These are phyloP conservation scores for Cetoscarus ocellatus DNA, from an alignment of 2,797 vertebrate genomes.

Conservation along the genomic window DNA sequence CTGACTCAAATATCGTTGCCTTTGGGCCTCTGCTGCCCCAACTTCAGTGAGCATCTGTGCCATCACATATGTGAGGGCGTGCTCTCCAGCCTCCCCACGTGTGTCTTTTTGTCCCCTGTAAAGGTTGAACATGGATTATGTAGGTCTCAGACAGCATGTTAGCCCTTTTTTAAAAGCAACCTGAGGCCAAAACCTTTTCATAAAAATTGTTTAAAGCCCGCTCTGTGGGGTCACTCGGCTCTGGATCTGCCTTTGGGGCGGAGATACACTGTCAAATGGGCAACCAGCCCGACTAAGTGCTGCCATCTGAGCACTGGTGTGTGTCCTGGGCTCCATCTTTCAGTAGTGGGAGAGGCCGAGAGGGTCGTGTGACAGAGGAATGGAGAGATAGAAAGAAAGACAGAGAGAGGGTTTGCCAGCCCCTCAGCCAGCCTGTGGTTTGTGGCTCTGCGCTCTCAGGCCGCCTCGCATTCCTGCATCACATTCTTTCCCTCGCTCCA, in stretches of 20 bases:
- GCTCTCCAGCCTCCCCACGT: constrained; percentile 28
- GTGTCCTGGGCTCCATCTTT: constrained; percentile 72
- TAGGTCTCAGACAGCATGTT: constrained; percentile 61
- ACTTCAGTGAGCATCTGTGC: constrained; percentile 29
- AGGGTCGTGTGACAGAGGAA: constrained; percentile 48
- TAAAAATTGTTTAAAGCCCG: constrained; percentile 65
- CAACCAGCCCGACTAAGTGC: constrained; percentile 69
- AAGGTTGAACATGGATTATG: constrained; percentile 71
- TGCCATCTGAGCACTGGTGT: constrained; percentile 73
- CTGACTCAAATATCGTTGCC: constrained; percentile 5
- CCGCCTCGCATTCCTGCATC: constrained; percentile 62
- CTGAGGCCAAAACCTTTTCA: constrained; percentile 62
- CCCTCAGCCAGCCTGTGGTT: constrained; percentile 69
- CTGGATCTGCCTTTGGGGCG: constrained; percentile 69
- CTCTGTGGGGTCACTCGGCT: constrained; percentile 51
- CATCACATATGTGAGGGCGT: constrained; percentile 23
- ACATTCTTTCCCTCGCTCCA: constrained; percentile 68
- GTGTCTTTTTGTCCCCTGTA: constrained; percentile 52
- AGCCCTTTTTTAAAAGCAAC: constrained; percentile 73
- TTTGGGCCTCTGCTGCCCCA: constrained; percentile 53
- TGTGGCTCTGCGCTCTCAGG: constrained; percentile 66
- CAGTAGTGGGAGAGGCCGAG: constrained; percentile 56
- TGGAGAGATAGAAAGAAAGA: constrained; percentile 1
- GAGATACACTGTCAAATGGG: constrained; percentile 75
- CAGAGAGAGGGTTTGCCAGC: constrained; percentile 35